Evolutionary conservation across 2,888 invertebrate species (phyloP).

Genomic region (Agonopterix heracliana): DNA sequence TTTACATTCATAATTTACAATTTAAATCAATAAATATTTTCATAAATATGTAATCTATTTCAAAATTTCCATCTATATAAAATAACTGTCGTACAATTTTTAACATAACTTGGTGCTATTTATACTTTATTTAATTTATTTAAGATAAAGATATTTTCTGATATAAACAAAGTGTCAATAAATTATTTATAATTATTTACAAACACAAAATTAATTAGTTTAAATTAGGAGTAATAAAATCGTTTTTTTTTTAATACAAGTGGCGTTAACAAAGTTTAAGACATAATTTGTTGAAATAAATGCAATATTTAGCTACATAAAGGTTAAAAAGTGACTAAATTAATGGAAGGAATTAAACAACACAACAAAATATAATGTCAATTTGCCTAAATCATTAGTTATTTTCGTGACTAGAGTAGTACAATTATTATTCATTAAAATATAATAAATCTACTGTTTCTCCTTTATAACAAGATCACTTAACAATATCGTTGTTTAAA

Average conservation of each 20-base stretch:
- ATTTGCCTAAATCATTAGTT: no score
- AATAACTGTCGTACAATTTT: conserved; percentile 27
- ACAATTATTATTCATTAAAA: not conserved
- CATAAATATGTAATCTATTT: conserved; percentile 20
- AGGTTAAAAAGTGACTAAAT: no score
- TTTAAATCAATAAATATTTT: conserved; percentile 13
- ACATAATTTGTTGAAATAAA: no score
- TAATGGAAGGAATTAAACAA: no score
- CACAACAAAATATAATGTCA: no score
- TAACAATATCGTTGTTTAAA: not conserved
- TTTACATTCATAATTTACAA: conserved; percentile 17
- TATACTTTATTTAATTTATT: conserved; percentile 16
- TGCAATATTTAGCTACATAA: no score
- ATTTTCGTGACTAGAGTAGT: conserved; percentile 1
- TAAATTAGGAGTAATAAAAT: no score
- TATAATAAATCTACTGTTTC: not conserved
- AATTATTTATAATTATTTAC: not conserved
- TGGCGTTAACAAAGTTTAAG: no score
- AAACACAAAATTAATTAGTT: no score
- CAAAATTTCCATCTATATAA: conserved; percentile 30
- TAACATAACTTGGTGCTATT: conserved; percentile 33
- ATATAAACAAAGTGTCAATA: conserved; percentile 10
- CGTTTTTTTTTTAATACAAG: no score
- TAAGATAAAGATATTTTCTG: conserved; percentile 9
- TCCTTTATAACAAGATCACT: no score